Evolutionary conservation across 2,797 vertebrate genomes (phyloP).

Genomic region (Moxostoma hubbsi): DNA sequence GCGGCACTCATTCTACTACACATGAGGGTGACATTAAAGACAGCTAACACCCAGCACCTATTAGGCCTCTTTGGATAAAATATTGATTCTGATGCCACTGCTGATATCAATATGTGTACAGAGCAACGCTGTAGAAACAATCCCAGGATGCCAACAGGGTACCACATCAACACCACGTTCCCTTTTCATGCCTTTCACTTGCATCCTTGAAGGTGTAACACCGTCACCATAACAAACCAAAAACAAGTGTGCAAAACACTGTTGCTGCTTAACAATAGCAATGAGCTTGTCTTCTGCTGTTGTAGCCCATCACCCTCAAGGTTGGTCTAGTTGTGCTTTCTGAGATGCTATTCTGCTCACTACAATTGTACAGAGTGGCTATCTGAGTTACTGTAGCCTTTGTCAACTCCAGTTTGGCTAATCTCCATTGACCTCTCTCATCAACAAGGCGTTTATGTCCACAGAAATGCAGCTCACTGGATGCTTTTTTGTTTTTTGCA

Average conservation of each 20-base stretch:
- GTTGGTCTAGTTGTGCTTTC: too few relatives aligned
- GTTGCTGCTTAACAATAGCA: background rate
- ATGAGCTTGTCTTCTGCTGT: background rate
- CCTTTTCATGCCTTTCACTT: slow-evolving; percentile 26
- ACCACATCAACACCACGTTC: slow-evolving; percentile 45
- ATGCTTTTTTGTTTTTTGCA: too few relatives aligned
- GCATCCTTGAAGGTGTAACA: slow-evolving; percentile 22
- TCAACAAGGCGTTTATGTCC: too few relatives aligned
- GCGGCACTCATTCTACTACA: slow-evolving; percentile 54
- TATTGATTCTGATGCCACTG: slow-evolving; percentile 55
- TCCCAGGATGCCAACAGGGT: slow-evolving; percentile 34
- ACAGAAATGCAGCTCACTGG: too few relatives aligned
- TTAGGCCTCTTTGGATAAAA: slow-evolving; percentile 55
- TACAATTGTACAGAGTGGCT: too few relatives aligned
- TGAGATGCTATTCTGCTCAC: too few relatives aligned
- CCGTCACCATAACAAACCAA: background rate
- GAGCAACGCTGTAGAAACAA: slow-evolving; percentile 42
- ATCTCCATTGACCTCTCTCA: too few relatives aligned
- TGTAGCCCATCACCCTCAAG: too few relatives aligned
- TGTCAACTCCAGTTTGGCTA: too few relatives aligned
- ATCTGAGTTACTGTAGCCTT: too few relatives aligned
- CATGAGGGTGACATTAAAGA: slow-evolving; percentile 33
- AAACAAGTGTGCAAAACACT: background rate
- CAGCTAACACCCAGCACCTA: slow-evolving; percentile 50
- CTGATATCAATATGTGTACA: slow-evolving; percentile 53